These are phyloP conservation scores for Tromatobia lineatoria DNA, from an alignment of 2,888 invertebrate species.

Conservation along the genomic window DNA sequence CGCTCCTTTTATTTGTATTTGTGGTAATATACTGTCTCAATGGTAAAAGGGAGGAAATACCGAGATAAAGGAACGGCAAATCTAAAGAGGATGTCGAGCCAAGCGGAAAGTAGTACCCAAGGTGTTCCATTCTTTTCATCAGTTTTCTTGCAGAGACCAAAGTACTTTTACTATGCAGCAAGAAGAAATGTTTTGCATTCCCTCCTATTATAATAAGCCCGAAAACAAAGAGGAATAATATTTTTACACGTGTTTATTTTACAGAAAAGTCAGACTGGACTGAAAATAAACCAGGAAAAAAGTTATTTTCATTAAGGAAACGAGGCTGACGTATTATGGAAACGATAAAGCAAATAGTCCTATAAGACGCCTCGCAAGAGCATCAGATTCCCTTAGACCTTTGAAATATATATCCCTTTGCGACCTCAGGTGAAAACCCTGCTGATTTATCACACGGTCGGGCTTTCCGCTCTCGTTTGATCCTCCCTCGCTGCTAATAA, in stretches of 20 bases:
- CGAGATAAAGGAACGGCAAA: slow-evolving; percentile 14
- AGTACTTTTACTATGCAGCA: background rate
- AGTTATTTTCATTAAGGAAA: slow-evolving; percentile 49
- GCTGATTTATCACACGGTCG: slow-evolving; percentile 57
- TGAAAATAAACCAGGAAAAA: background rate
- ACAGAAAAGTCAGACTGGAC: background rate
- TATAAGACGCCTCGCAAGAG: slow-evolving; percentile 58
- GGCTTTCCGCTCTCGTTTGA: slow-evolving; percentile 61
- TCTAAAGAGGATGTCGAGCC: slow-evolving; percentile 14
- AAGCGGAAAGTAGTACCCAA: background rate
- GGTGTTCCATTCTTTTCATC: background rate
- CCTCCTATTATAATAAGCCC: background rate
- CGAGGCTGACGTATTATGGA: slow-evolving; percentile 21
- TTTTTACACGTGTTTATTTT: background rate
- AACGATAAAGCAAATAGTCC: slow-evolving; percentile 42
- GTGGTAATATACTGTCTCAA: slow-evolving; percentile 11
- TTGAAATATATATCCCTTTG: slow-evolving; percentile 51
- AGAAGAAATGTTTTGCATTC: background rate
- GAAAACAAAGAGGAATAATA: background rate
- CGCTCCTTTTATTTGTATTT: background rate
- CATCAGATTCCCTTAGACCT: slow-evolving; percentile 38
- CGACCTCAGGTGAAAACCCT: slow-evolving; percentile 45
- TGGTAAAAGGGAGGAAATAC: background rate
- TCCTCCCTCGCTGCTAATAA: slow-evolving; percentile 65
- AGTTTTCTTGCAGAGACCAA: background rate